Percentiles rank a stretch among this genome's conserved stretches.
These are phyloP conservation scores for Aix galericulata DNA, from an alignment of 2,113 vertebrate genomes.

Conservation along the genomic window DNA sequence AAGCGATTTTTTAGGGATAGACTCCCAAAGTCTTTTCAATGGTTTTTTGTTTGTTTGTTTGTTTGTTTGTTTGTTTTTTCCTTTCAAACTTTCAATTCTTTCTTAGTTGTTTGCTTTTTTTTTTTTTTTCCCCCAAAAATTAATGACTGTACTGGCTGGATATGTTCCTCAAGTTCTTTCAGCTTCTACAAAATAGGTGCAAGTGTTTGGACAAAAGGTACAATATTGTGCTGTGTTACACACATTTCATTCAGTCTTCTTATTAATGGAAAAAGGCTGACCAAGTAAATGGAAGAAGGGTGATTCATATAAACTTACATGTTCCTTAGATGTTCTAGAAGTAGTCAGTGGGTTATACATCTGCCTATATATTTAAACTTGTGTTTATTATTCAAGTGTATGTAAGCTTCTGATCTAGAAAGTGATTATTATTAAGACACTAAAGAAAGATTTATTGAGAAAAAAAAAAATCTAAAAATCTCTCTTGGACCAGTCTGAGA, in stretches of 20 bases:
- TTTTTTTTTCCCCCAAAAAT: background rate
- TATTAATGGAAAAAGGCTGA: slow-evolving; percentile 45
- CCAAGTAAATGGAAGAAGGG: slow-evolving; percentile 57
- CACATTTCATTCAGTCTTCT: slow-evolving; percentile 44
- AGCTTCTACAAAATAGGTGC: slow-evolving; percentile 1
- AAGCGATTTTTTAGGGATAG: background rate
- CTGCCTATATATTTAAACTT: background rate
- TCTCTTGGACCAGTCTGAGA: background rate
- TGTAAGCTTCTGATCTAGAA: background rate
- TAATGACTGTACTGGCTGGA: background rate
- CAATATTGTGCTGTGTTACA: background rate
- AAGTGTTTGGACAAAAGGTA: background rate
- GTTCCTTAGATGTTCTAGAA: slow-evolving; percentile 5
- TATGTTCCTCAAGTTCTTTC: slow-evolving; percentile 32
- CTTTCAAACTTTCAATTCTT: background rate
- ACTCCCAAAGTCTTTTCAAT: background rate
- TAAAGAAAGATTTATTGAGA: background rate
- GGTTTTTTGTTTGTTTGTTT: background rate
- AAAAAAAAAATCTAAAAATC: background rate
- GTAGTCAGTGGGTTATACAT: background rate
- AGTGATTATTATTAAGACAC: background rate
- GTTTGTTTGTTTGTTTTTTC: background rate
- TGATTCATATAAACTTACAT: slow-evolving; percentile 39
- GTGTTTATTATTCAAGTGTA: background rate
- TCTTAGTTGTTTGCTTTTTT: background rate